Percentiles rank a stretch among this genome's conserved stretches.
These are phyloP conservation scores for Drosophila tanythrix DNA, from an alignment of 2,888 invertebrate species.

Conservation along the genomic window DNA sequence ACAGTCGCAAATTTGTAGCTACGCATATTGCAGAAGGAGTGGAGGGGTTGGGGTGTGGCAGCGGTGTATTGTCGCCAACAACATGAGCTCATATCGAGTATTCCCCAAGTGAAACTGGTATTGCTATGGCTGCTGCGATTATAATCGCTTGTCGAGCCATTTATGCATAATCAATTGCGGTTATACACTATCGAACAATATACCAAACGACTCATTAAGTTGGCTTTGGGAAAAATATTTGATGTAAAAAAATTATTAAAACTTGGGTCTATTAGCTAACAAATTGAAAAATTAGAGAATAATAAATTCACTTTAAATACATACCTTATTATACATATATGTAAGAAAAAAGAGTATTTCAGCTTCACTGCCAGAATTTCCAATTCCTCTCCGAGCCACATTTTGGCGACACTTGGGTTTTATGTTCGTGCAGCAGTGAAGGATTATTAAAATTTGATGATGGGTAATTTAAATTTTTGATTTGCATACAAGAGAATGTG, in stretches of 20 bases:
- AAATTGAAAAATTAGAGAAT: background rate
- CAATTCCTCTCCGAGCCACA: background rate
- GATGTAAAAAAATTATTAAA: background rate
- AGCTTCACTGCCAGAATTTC: background rate
- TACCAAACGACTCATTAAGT: background rate
- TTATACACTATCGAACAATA: conserved; percentile 32
- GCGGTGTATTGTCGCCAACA: conserved; percentile 47
- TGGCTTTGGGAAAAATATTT: background rate
- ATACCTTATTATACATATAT: no score
- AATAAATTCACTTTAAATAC: background rate
- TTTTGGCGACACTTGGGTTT: conserved; percentile 23
- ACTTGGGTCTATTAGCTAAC: background rate
- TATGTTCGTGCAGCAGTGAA: conserved; percentile 41
- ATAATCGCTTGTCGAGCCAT: conserved; percentile 45
- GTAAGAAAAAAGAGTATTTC: conserved; percentile 16
- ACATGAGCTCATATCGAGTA: conserved; percentile 48
- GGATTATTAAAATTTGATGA: conserved; percentile 48
- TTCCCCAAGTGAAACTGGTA: conserved; percentile 52
- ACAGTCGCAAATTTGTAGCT: conserved; percentile 44
- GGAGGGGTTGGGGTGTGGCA: conserved; percentile 1
- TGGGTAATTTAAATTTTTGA: background rate
- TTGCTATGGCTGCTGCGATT: conserved; percentile 42
- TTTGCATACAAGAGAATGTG: conserved; percentile 1
- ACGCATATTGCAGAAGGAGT: background rate
- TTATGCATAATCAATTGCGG: conserved; percentile 59